Conservation (phyloP, 2,113 vertebrate genomes). For the Lonchura striata region DNA sequence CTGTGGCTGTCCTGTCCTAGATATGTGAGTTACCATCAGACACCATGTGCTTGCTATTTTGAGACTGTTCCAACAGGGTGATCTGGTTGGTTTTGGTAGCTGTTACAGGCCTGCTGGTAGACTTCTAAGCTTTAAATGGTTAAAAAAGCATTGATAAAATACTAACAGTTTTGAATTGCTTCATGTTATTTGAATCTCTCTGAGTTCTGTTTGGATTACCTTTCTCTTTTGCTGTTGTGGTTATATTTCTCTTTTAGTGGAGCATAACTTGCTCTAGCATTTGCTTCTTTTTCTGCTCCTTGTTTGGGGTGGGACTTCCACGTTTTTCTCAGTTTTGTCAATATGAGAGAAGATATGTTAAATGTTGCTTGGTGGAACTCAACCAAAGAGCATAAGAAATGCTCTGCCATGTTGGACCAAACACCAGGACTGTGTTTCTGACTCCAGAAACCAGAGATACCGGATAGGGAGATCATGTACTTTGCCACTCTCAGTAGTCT, state of each 20-base stretch:
- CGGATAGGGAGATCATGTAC: rapidly evolving
- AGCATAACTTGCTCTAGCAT: background rate
- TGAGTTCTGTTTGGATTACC: background rate
- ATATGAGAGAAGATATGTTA: background rate
- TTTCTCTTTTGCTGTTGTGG: background rate
- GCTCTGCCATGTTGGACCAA: background rate
- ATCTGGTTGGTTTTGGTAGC: background rate
- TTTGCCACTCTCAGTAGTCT: background rate
- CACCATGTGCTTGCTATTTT: background rate
- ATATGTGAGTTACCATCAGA: background rate
- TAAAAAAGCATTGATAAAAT: background rate
- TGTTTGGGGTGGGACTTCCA: background rate
- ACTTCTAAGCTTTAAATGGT: background rate
- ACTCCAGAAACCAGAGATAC: background rate
- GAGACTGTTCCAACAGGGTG: background rate
- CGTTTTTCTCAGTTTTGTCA: background rate
- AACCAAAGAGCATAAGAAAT: background rate
- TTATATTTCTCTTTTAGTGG: background rate
- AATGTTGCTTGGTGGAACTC: background rate
- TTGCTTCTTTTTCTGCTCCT: background rate
- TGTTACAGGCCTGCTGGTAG: background rate
- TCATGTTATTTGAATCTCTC: background rate
- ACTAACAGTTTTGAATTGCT: background rate
- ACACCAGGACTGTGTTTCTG: background rate
- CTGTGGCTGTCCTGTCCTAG: background rate